A percentile compares a stretch with the other conserved stretches of the same genome.
These are phyloP conservation scores for Stercorarius parasiticus DNA, from an alignment of 2,113 vertebrate species.

Conservation along the genomic window DNA sequence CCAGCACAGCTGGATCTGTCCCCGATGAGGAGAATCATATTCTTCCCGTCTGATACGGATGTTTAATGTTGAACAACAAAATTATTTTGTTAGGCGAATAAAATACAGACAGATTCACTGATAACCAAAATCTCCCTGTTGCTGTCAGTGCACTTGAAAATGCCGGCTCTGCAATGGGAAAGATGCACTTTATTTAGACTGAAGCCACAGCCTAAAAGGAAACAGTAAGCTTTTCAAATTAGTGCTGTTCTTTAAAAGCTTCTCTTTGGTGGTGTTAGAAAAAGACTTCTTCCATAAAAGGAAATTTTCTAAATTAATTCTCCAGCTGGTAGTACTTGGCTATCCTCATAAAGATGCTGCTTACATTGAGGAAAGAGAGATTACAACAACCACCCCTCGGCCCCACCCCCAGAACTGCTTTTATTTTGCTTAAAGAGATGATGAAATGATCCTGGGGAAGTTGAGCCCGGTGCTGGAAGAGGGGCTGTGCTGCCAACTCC, in stretches of 20 bases:
- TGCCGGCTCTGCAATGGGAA: conserved; percentile 11
- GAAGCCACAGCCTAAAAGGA: conserved; percentile 27
- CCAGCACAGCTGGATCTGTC: neutral
- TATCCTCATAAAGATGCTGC: conserved; percentile 45
- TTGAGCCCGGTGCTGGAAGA: neutral
- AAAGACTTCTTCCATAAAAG: conserved; percentile 55
- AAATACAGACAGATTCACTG: conserved; percentile 37
- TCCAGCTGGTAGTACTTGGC: conserved; percentile 55
- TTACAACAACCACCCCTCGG: neutral
- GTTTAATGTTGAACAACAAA: conserved; percentile 40
- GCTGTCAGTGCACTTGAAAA: conserved; percentile 29
- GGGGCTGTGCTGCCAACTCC: neutral
- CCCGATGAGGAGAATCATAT: neutral
- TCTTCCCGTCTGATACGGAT: neutral
- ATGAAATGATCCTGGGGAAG: neutral
- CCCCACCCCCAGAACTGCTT: neutral
- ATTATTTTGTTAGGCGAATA: conserved; percentile 37
- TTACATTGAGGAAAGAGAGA: conserved; percentile 36
- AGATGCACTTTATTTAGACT: conserved; percentile 55
- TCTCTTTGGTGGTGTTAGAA: conserved; percentile 30
- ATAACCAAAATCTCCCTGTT: conserved; percentile 29
- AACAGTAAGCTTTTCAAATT: conserved; percentile 63
- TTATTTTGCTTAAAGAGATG: conserved; percentile 16
- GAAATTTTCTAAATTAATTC: conserved; percentile 58
- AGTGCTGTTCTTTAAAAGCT: conserved; percentile 43